Evolutionary conservation across 2,888 invertebrate species (phyloP).

Genomic region (Meganola albula): DNA sequence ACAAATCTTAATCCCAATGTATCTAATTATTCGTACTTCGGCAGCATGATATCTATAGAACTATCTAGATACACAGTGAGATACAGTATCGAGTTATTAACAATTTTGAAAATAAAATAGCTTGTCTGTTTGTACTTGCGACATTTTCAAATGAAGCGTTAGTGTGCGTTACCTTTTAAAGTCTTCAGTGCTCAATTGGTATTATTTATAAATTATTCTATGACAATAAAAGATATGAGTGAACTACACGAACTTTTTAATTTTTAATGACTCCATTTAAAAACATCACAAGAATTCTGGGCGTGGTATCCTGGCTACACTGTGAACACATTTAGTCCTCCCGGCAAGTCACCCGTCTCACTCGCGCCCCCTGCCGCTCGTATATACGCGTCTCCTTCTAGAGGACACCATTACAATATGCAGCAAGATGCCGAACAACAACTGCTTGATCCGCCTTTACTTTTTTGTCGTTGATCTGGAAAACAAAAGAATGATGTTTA

Average conservation of each 20-base stretch:
- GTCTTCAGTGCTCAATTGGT: slow-evolving; percentile 29
- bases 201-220: slow-evolving; percentile 24
- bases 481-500: slow-evolving; percentile 38
- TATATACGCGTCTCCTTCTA: slow-evolving; percentile 36
- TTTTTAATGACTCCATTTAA: slow-evolving; percentile 40
- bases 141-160: slow-evolving; percentile 50
- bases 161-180: slow-evolving; percentile 45
- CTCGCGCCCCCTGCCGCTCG: slow-evolving; percentile 40
- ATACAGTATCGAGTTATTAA: slow-evolving; percentile 52
- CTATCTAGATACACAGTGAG: slow-evolving; percentile 63
- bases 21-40: slow-evolving; percentile 46
- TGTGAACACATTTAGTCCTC: slow-evolving; percentile 65
- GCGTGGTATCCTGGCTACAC: slow-evolving; percentile 51
- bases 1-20: slow-evolving; percentile 39
- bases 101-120: slow-evolving; percentile 38
- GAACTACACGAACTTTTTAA: slow-evolving; percentile 28
- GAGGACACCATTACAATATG: slow-evolving; percentile 86
- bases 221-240: slow-evolving; percentile 33
- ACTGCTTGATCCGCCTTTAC: slow-evolving; percentile 96
- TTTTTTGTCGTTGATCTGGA: slow-evolving; percentile 96
- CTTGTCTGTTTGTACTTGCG: slow-evolving; percentile 37
- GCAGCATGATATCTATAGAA: slow-evolving; percentile 51
- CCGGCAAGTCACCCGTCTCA: slow-evolving; percentile 42
- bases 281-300: slow-evolving; percentile 55
- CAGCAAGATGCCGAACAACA: slow-evolving; percentile 96